A percentile compares a stretch with the other conserved stretches of the same genome.
phyloP scores from a whole-genome alignment of 2,888 invertebrate species.

The Uloborus plumipes region DNA sequence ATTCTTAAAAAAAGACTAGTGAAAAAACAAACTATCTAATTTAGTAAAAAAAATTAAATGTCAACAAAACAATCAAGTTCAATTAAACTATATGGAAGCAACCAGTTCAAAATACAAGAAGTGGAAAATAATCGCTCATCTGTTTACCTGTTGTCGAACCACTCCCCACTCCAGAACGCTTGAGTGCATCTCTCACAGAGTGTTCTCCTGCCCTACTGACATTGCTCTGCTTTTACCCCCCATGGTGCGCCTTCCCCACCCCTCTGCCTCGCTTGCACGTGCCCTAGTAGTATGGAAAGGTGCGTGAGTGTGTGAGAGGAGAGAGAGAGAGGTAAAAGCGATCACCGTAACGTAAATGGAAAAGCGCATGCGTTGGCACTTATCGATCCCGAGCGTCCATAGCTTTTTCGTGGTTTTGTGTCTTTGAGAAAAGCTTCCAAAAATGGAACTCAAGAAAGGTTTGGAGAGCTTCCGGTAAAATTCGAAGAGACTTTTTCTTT shows the following conservation, averaged over 20 bases:
- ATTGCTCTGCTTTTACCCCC: conserved; percentile 29
- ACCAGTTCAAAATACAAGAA: background rate
- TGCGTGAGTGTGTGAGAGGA: conserved; percentile 18
- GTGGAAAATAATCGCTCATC: background rate
- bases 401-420: conserved; percentile 2
- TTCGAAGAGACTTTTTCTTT: too few relatives aligned
- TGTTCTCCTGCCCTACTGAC: conserved; percentile 40
- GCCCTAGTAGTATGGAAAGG: conserved; percentile 28
- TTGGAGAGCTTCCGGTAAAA: too few relatives aligned
- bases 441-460: too few relatives aligned
- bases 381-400: conserved; percentile 9
- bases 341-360: conserved; percentile 37
- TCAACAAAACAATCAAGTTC: background rate
- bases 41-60: too few relatives aligned
- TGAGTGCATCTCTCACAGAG: background rate
- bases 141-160: conserved; percentile 34
- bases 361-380: conserved; percentile 21
- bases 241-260: conserved; percentile 6
- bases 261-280: conserved; percentile 16
- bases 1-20: too few relatives aligned
- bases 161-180: conserved; percentile 27
- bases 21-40: too few relatives aligned
- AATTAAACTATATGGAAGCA: background rate
- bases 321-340: conserved; percentile 16
- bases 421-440: background rate